Evolutionary conservation across 2,113 vertebrate genomes (phyloP).

Genomic region (Sylvilagus bachmani): DNA sequence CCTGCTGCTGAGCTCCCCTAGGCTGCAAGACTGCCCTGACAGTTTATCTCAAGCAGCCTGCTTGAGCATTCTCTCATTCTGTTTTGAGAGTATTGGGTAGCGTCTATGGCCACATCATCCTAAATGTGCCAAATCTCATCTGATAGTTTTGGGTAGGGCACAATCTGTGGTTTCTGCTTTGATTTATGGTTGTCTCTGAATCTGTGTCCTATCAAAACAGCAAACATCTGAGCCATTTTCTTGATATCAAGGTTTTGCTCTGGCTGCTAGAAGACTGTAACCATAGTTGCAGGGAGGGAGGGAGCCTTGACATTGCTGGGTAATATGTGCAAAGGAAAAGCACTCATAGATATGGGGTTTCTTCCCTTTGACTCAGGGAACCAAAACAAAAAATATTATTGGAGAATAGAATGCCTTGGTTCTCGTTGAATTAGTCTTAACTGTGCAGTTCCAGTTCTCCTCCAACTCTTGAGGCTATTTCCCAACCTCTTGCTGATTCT

Average conservation of each 20-base stretch:
- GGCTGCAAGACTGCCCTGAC: background rate
- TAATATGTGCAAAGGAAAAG: conserved; percentile 9
- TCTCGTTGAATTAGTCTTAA: background rate
- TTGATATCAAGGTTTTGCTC: background rate
- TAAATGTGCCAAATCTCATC: background rate
- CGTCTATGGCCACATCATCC: too few relatives aligned
- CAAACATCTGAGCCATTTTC: background rate
- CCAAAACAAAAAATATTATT: background rate
- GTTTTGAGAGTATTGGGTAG: background rate
- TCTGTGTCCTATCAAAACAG: background rate
- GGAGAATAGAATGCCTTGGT: background rate
- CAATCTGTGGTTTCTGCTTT: conserved; percentile 1
- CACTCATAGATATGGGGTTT: background rate
- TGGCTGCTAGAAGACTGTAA: background rate
- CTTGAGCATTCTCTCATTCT: background rate
- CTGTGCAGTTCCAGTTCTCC: background rate
- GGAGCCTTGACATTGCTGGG: background rate
- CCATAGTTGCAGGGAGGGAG: background rate
- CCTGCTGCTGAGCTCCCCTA: background rate
- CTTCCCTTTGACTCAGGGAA: background rate
- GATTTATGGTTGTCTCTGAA: background rate
- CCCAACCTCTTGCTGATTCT: background rate
- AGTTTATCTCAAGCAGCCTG: background rate
- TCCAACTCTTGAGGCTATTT: background rate
- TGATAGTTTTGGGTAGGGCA: background rate